Evolutionary conservation across 2,888 invertebrate genomes (phyloP).

Genomic region (Tachina lurida): DNA sequence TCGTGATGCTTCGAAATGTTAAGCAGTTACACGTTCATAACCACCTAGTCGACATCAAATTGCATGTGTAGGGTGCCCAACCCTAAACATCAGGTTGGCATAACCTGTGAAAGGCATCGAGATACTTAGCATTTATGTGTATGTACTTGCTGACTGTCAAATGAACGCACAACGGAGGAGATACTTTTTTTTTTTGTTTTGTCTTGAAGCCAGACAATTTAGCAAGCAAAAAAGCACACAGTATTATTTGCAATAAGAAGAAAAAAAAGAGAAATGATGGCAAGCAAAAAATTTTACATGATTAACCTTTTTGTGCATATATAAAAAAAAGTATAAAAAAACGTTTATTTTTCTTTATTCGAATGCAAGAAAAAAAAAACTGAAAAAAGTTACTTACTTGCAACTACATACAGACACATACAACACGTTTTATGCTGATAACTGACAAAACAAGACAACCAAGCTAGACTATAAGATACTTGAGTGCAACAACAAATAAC

Average conservation of each 20-base stretch:
- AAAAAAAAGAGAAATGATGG: neutral
- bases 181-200: slow-evolving; percentile 58
- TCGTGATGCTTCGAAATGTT: no score
- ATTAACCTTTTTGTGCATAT: slow-evolving; percentile 70
- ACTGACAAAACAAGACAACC: slow-evolving; percentile 15
- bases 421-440: neutral
- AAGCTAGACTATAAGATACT: slow-evolving; percentile 65
- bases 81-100: neutral
- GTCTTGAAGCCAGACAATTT: slow-evolving; percentile 72
- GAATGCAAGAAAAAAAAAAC: neutral
- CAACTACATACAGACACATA: neutral
- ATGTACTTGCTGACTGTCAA: slow-evolving; percentile 70
- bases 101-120: slow-evolving; percentile 35
- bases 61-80: slow-evolving; percentile 33
- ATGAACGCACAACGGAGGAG: slow-evolving; percentile 70
- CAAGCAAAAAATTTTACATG: slow-evolving; percentile 65
- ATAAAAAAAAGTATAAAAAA: slow-evolving; percentile 28
- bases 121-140: slow-evolving; percentile 54
- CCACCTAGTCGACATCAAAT: neutral
- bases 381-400: slow-evolving; percentile 17
- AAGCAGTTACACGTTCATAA: no score
- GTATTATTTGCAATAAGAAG: slow-evolving; percentile 56
- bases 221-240: slow-evolving; percentile 62
- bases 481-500: slow-evolving; percentile 51
- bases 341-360: slow-evolving; percentile 34